Base-by-base conservation (phyloP, 2,797 vertebrate species). In the Aplochiton taeniatus region DNA sequence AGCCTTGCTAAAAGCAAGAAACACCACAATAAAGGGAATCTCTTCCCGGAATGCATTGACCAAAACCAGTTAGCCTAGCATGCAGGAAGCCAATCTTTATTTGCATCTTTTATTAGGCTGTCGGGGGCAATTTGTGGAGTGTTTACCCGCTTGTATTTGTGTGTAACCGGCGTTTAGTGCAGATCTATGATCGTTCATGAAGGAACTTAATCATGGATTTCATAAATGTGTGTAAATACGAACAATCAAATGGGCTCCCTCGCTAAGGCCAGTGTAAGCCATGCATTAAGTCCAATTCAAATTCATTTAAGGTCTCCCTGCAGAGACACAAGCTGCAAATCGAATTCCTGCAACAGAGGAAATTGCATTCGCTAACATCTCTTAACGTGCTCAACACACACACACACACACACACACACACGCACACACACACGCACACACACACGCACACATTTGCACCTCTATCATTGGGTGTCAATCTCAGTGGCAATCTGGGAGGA, bases 101-200 rank as follows among this genome's bases (percentile, higher is more conserved):
- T 54, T 55, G 19, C 42, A 54, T 63, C 42, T 45, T 41, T n/a
- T 54, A 52, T 51, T 62, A 54, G 51, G 19, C 51, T 63, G 42
- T 43, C 43, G 19, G 4, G 41, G 45, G 12, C 12, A 65, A 65
- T 66, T 67, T 13, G 19, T 56, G 60, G 55, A 70, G 66, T 63
- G 60, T 54, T 66, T 58, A 65, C 56, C 60, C 68, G 64, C 56
- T 70, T 58, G 65, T 66, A 57, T 61, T 50, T 31, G 43, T 47
- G 41, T 47, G 60, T 68, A 65, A 68, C 61, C 59, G 65, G 41
- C 55, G 45, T 70, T 70, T 64, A 70, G 14, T 64, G 53, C 46
- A 8, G 65, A 55, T 49, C 20, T 43, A 62, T 48, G 64, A 70
- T 70, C n/a, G 10, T 42, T 44, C 61, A 71, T 57, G 58, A 64